Percentiles rank a stretch among this genome's conserved stretches.
phyloP scores from a whole-genome alignment of 1,140 invertebrate genomes.

The Trichomalopsis sarcophagae region DNA sequence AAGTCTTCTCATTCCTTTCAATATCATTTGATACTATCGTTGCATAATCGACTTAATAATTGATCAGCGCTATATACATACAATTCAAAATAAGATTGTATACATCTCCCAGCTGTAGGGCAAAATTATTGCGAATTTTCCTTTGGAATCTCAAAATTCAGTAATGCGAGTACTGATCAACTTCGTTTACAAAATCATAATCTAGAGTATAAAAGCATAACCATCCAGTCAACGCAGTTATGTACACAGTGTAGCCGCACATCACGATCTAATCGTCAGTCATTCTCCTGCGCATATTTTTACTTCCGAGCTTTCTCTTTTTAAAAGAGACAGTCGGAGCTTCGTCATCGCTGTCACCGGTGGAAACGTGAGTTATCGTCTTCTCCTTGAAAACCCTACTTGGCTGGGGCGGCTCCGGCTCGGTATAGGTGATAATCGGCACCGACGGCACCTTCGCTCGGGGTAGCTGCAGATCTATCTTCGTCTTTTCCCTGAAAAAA shows the following conservation, averaged over 20 bases:
- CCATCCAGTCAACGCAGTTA: background rate
- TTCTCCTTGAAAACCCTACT: constrained; percentile 81
- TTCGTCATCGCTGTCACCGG: constrained; percentile 73
- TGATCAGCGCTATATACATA: too few species aligned
- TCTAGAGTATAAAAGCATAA: too few species aligned
- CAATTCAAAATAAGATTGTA: too few species aligned
- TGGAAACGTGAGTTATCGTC: constrained; percentile 70
- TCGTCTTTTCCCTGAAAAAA: constrained; percentile 68
- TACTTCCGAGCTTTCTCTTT: constrained; percentile 79
- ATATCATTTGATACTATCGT: too few species aligned
- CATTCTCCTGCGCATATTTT: constrained; percentile 77
- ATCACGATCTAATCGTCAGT: constrained; percentile 74
- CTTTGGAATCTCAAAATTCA: too few species aligned
- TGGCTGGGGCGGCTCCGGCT: constrained; percentile 66
- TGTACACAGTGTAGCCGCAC: background rate
- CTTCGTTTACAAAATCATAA: too few species aligned
- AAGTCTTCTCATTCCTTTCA: too few species aligned
- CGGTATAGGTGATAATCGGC: constrained; percentile 60
- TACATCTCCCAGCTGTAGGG: too few species aligned
- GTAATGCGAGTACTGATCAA: too few species aligned
- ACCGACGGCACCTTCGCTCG: constrained; percentile 64
- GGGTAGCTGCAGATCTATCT: constrained; percentile 79
- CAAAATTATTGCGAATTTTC: too few species aligned
- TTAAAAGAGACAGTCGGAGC: constrained; percentile 75
- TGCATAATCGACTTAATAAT: too few species aligned